Evolutionary conservation across 2,888 invertebrate species (phyloP), one percentile per base, ranked within the genome.

Genomic region (Torymus auratus): DNA sequence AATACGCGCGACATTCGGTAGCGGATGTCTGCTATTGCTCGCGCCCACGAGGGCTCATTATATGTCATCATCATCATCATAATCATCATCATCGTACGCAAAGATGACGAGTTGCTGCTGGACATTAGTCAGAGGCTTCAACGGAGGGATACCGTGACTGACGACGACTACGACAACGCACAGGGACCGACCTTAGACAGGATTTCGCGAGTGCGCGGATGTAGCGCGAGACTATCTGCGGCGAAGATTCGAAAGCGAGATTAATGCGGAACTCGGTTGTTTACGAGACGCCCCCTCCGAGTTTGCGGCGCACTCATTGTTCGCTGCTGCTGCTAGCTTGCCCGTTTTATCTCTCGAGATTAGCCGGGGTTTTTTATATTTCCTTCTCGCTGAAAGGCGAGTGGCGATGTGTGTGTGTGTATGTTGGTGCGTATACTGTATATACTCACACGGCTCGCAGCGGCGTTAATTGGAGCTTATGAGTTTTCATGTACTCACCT

Each of bases 11-110:
- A n/a, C 41, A 41, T 64, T 62, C 55, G 89, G 87, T 86, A 86
- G 88, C 88, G 89, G 89, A 89, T 89, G 89, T 89, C 88, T 87
- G 87, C 87, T 87, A 88, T 89, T 88, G 89, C 89, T 89, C 89
- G 89, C 89, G 89, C 89, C 89, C 89, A 89, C 89, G 86, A 86
- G 86, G 88, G 86, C n/a, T 88, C 89, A 89, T 88, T 89, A 88
- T 88, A 88, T 89, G 88, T 87, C 86, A 86, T 88, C 41, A 20
- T 11, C 53, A 58, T 89, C 89, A 89, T 89, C 89, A 88, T 89
- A 87, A 88, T 87, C 88, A 89, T 87, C 86, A 86, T 88, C 41
- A 23, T 11, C 28, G 7, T 41, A 7, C 41, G 41, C 41, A 10
- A 60, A 61, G 69, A 69, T 69, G 69, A 69, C 15, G 88, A 86